Evolutionary conservation across 2,113 vertebrate species (phyloP), one percentile per base, ranked within the genome.

Genomic region (Pardalotus punctatus): DNA sequence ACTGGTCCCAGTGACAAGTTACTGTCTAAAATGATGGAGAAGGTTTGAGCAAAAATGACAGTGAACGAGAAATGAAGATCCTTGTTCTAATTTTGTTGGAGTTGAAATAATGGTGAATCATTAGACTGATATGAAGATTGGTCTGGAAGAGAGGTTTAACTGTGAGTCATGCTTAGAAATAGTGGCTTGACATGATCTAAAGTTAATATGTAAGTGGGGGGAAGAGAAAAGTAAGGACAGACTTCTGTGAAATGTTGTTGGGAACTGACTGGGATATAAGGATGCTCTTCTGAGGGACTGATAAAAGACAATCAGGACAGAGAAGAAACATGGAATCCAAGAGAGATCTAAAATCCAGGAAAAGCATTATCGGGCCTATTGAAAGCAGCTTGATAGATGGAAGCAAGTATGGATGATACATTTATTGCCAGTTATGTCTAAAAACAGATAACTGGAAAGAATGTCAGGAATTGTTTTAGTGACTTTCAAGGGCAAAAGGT

Each of bases 161-260:
- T 73, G 50, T 53, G 42, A 53, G 9, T 60, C 7, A 15, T 27
- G 19, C 53, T 56, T 83, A 36, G 38, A 67, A 72, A 60, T 5
- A 64, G 12, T 17, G 13, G 36, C 15, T 76, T 73, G 50, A 53
- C 14, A 14, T 67, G 74, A 40, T 69, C 28, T 65, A 21, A 70
- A 67, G 28, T 45, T 62, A 48, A 69, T 31, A 36, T 18, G 2
- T 57, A 33, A 10, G 28, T 4, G 0, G 11, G 1, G 2, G 5
- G 13, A 80, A 67, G 19, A 76, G 14, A 80, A 83, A 80, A 78
- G 24, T 36, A 54, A 57, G 27, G 65, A 9, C 33, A 80, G 7
- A 31, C 6, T 91, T 86, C 31, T 61, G 29, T 83, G 35, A 67
- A n/a, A 18, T 61, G 19, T 40, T 61, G 19, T 40, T 36, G 38